Base-by-base conservation (phyloP, 1,140 invertebrate species). In the Pogonus chalceus region DNA sequence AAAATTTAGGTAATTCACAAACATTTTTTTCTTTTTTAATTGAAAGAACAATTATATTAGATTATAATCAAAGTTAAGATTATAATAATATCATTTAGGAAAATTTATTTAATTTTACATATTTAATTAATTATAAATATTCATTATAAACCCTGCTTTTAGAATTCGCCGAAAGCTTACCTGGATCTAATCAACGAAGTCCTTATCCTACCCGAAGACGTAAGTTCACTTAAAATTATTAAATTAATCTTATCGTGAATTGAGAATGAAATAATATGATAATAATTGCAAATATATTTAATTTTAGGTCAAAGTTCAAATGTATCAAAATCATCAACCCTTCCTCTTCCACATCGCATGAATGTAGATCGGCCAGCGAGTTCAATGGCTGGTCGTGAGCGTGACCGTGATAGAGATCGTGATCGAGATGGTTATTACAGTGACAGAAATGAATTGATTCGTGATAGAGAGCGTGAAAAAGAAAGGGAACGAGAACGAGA, bases 1-100 rank as follows among this genome's bases (percentile, higher is more conserved):
- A 96, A 73, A 93, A 95, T 75, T 78, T 95, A 72, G 91, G 88
- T 89, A 72, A 77, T 74, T n/a, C n/a, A n/a, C n/a, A n/a, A n/a
- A n/a, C n/a, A n/a, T n/a, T n/a, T n/a, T n/a, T n/a, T n/a, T n/a
- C n/a, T n/a, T n/a, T n/a, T n/a, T n/a, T n/a, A n/a, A n/a, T n/a
- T n/a, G n/a, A n/a, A n/a, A n/a, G n/a, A n/a, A n/a, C n/a, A n/a
- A n/a, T n/a, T n/a, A n/a, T n/a, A n/a, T n/a, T n/a, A n/a, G n/a
- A n/a, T n/a, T n/a, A n/a, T n/a, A n/a, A n/a, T n/a, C n/a, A n/a
- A n/a, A n/a, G n/a, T n/a, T n/a, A n/a, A n/a, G n/a, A n/a, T n/a
- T n/a, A n/a, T n/a, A n/a, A n/a, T n/a, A n/a, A n/a, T n/a, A n/a
- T n/a, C n/a, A n/a, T n/a, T n/a, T n/a, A n/a, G n/a, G n/a, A n/a